phyloP scores from a whole-genome alignment of 2,888 invertebrate genomes.

The Pammene fasciana region DNA sequence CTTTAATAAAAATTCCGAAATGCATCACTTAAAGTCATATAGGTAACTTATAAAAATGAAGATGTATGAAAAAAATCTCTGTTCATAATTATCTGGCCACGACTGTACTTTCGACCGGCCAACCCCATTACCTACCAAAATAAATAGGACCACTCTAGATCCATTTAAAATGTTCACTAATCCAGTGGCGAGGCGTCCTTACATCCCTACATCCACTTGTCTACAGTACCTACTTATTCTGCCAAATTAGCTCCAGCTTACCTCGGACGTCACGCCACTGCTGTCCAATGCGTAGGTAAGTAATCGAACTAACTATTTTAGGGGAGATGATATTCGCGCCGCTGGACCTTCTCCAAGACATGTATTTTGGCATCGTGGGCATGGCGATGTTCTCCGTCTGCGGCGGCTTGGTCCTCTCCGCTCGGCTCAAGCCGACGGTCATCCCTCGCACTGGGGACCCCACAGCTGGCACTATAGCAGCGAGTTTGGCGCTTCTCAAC shows the following conservation, averaged over 20 bases:
- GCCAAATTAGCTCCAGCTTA: neutral
- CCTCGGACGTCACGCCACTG: slow-evolving; percentile 22
- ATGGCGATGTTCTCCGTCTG: slow-evolving; percentile 64
- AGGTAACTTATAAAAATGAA: too few species aligned
- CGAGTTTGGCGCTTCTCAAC: slow-evolving; percentile 59
- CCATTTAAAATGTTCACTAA: neutral
- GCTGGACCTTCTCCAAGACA: slow-evolving; percentile 76
- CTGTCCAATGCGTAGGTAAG: slow-evolving; percentile 21
- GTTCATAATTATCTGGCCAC: too few species aligned
- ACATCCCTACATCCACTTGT: neutral
- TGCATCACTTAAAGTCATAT: too few species aligned
- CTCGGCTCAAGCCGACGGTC: slow-evolving; percentile 53
- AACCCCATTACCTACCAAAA: too few species aligned
- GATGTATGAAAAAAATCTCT: too few species aligned
- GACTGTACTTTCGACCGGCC: too few species aligned
- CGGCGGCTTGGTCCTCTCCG: slow-evolving; percentile 65
- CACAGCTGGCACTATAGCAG: slow-evolving; percentile 58
- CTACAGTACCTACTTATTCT: too few species aligned
- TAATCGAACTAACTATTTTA: slow-evolving; percentile 54
- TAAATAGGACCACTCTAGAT: neutral
- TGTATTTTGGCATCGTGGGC: slow-evolving; percentile 73
- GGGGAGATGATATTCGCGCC: slow-evolving; percentile 76
- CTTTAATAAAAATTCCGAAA: too few species aligned
- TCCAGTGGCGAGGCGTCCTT: slow-evolving; percentile 21
- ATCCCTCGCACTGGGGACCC: slow-evolving; percentile 69